phyloP scores from a whole-genome alignment of 37 sponge, comb jelly and placozoan genomes.

The Axinella damicornis region DNA sequence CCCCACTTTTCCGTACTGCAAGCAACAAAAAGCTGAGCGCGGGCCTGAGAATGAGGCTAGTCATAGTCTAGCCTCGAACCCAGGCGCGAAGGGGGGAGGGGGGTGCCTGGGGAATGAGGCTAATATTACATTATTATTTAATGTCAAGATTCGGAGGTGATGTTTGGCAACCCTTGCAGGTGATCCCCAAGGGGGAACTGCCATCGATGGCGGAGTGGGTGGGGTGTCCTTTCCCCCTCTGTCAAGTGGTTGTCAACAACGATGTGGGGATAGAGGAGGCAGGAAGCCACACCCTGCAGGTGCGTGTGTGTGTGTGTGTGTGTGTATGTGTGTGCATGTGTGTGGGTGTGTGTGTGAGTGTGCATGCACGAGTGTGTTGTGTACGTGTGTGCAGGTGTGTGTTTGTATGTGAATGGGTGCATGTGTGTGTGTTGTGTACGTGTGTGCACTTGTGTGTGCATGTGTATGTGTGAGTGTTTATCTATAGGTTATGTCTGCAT shows the following conservation, averaged over 20 bases:
- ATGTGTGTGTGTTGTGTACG: neutral
- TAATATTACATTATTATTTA: too few relatives aligned
- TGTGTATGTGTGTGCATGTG: slow-evolving; percentile 12
- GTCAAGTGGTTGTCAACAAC: slow-evolving; percentile 14
- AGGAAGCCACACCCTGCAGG: slow-evolving; percentile 72
- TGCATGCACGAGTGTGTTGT: neutral
- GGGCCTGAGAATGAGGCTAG: too few relatives aligned
- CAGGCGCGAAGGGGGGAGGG: too few relatives aligned
- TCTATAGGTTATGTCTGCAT: neutral
- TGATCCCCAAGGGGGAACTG: slow-evolving; percentile 1
- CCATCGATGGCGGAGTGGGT: slow-evolving; percentile 32
- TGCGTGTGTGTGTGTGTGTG: neutral
- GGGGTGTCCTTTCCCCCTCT: slow-evolving; percentile 37
- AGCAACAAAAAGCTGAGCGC: too few relatives aligned
- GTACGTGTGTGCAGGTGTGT: neutral
- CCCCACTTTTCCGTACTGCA: too few relatives aligned
- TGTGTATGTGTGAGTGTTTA: neutral
- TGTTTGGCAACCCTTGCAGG: slow-evolving; percentile 2
- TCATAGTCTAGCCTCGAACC: too few relatives aligned
- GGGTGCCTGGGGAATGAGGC: too few relatives aligned
- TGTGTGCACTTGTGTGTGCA: too few relatives aligned
- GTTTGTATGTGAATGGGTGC: neutral
- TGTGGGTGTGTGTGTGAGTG: slow-evolving; percentile 30
- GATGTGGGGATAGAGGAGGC: slow-evolving; percentile 45
- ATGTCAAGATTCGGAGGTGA: too few relatives aligned